phyloP scores from a whole-genome alignment of 2,888 invertebrate species.

The Creontiades dilutus region DNA sequence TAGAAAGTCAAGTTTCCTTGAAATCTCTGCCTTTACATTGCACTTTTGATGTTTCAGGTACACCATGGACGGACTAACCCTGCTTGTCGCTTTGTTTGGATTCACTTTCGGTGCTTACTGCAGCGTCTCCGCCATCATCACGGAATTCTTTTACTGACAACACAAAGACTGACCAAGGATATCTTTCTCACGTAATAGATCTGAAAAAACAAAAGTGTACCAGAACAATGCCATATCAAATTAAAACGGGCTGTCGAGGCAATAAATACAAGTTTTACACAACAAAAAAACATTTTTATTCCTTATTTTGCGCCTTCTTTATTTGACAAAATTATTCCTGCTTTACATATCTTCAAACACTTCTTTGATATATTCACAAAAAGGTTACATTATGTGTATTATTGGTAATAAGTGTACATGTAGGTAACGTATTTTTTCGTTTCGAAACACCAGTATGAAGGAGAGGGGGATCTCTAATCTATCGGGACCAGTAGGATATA shows the following conservation, averaged over 20 bases:
- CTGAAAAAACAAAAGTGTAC: neutral
- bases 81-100: conserved; percentile 85
- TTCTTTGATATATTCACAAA: neutral
- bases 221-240: neutral
- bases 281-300: conserved; percentile 19
- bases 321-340: neutral
- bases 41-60: conserved; percentile 76
- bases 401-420: neutral
- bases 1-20: too few relatives aligned
- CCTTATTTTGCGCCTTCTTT: neutral
- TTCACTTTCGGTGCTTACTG: conserved; percentile 86
- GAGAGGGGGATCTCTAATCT: too few relatives aligned
- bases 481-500: too few relatives aligned
- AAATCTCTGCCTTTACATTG: too few relatives aligned
- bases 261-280: conserved; percentile 46
- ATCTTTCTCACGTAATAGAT: neutral
- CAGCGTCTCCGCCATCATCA: conserved; percentile 80
- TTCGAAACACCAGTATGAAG: too few relatives aligned
- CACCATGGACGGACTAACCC: conserved; percentile 83
- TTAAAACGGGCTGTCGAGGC: conserved; percentile 23
- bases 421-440: too few relatives aligned
- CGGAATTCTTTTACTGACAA: conserved; percentile 40
- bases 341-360: too few relatives aligned
- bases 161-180: neutral
- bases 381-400: neutral